Base-by-base conservation (phyloP, 2,113 vertebrate species). In the Festucalex cinctus region DNA sequence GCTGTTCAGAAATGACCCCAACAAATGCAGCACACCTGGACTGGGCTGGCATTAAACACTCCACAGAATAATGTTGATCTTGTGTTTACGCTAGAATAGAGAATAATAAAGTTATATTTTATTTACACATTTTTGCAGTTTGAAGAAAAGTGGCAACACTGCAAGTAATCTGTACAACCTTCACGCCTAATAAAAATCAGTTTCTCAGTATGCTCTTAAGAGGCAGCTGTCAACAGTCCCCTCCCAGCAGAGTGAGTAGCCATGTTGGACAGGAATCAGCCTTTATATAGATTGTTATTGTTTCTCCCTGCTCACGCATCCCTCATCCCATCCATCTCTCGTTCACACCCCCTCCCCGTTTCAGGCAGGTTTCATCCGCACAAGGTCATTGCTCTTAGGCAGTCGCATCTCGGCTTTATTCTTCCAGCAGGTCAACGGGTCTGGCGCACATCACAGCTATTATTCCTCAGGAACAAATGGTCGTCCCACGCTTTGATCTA, bases 391-490 rank as follows among this genome's bases (percentile, higher is more conserved):
- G 89, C 85, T 91, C 85, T 91, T 91, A 89, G 88, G 85, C 90
- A 88, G 83, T 80, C 75, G 58, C 79, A 76, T 84, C 83, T 83
- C 81, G 67, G 83, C 84, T 91, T 90, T 91, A 91, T 90, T 91
- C 87, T 90, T 90, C 82, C 80, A 87, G 81, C 74, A 71, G 91
- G 91, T 91, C 90, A 90, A 78, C 68, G 77, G 86, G 89, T 88
- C 85, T 83, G 84, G 85, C 88, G 90, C 88, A 88, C 88, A 89
- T 91, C 91, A 90, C 85, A 89, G 87, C 88, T 88, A 90, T 91
- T 91, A 91, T 92, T 91, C 89, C 85, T 83, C 74, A 76, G 86
- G 86, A 91, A 92, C 91, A 91, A 92, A 93, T 90, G 88, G 85
- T 82, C 81, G 66, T 89, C 90, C 81, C 79, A 83, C 74, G 69